phyloP scores from a whole-genome alignment of 92 coral and sea anemone species.

The Palythoa heliodiscus region DNA sequence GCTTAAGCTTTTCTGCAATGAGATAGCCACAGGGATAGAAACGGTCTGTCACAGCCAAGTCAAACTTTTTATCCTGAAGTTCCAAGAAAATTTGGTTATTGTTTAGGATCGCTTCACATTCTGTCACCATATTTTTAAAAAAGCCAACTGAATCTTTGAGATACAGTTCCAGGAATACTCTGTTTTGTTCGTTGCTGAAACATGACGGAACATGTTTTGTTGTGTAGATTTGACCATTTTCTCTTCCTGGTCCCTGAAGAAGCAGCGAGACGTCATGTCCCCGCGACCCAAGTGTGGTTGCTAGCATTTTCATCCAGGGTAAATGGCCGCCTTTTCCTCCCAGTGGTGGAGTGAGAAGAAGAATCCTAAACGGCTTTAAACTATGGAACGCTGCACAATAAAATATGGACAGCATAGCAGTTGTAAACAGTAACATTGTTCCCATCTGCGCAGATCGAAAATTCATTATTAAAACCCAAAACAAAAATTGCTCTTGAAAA shows the following conservation, averaged over 20 bases:
- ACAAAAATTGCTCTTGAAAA: not conserved
- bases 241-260: conserved; percentile 24
- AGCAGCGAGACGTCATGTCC: conserved; percentile 13
- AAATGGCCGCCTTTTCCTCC: conserved; percentile 41
- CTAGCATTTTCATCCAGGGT: conserved; percentile 35
- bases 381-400: not conserved
- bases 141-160: conserved; percentile 19
- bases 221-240: not conserved
- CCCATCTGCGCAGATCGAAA: not conserved
- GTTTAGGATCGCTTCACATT: conserved; percentile 15
- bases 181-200: conserved; percentile 25
- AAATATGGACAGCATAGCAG: not conserved
- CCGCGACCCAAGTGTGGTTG: conserved; percentile 6
- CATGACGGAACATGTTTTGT: conserved; percentile 29
- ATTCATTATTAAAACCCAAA: not conserved
- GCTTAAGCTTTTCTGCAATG: conserved; percentile 13
- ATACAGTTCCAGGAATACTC: conserved; percentile 22
- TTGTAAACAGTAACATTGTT: not conserved
- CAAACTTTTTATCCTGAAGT: conserved; percentile 10
- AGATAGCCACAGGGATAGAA: conserved; percentile 32
- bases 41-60: conserved; percentile 36
- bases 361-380: not conserved
- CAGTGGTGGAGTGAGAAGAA: conserved; percentile 32
- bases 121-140: conserved; percentile 30
- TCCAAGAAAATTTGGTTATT: not conserved